Evolutionary conservation across 2,888 invertebrate genomes (phyloP), one percentile per base, ranked within the genome.

Genomic region (Drosophila atripex): DNA sequence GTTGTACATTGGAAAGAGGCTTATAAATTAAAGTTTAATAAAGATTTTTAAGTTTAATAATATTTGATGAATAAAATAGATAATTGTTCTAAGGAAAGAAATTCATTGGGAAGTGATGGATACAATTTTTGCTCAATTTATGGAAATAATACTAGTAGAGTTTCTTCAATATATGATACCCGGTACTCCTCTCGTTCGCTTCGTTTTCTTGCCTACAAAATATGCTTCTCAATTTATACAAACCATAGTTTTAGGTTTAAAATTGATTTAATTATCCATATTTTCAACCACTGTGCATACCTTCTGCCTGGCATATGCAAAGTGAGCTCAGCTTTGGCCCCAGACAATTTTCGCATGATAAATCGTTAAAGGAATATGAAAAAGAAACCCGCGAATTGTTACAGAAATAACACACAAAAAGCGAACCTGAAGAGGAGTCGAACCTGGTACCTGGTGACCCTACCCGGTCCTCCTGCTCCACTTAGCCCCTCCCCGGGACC

Each of bases 321-420:
- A 86, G 84, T 73, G 56, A 76, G 71, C 64, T 61, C 53, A 61
- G 72, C 80, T 64, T 72, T 71, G 71, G 72, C 73, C 71, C 76
- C 70, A 71, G 76, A 86, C 85, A 80, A 83, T 88, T 84, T 79
- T 89, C 87, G 78, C 88, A 86, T 89, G 86, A 89, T 89, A 89
- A 88, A 89, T 89, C 80, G 88, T 83, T 85, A 76, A 86, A 86
- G 80, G 79, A 83, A 83, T 88, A 83, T 85, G 77, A 77, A 75
- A 78, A 75, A 14, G 35, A 77, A 75, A 18, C 58, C 49, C 77
- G 74, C 79, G 82, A 85, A 83, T 86, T 82, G 86, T 82, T 75
- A 73, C 72, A 72, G 73, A 85, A 75, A 85, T 73, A 76, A 80
- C 55, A 73, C 51, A 71, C 66, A 74, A 57, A 65, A 54, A 46